Percentiles rank a stretch among this genome's conserved stretches.
Conservation (phyloP, 2,888 invertebrate species). For the Alviniconcha strummeri region DNA sequence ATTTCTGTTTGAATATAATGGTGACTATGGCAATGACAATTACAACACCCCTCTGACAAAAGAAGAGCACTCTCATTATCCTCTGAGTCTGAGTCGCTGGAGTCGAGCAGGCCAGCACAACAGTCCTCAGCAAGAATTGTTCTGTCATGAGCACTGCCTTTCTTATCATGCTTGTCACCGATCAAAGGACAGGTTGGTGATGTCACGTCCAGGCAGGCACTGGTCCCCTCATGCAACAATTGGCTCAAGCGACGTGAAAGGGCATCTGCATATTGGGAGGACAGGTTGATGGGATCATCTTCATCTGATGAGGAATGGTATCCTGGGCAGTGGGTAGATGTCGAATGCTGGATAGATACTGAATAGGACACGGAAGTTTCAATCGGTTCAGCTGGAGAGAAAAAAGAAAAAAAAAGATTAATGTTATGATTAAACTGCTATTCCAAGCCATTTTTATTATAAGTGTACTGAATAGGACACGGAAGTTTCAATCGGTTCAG, state of each 20-base stretch:
- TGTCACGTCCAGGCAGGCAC: slow-evolving; percentile 58
- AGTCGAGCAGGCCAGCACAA: not conserved
- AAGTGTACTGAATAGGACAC: no score
- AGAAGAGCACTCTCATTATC: not conserved
- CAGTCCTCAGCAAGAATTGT: not conserved
- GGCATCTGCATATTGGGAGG: slow-evolving; percentile 33
- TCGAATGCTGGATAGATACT: not conserved
- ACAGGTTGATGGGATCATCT: slow-evolving; percentile 22
- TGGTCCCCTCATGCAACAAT: slow-evolving; percentile 41
- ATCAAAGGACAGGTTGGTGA: slow-evolving; percentile 53
- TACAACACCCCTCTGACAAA: not conserved
- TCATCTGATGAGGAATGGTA: slow-evolving; percentile 22
- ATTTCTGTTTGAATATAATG: not conserved
- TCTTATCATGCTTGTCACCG: not conserved
- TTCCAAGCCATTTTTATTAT: no score
- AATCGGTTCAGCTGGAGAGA: slow-evolving; percentile 26
- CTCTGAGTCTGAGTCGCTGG: not conserved
- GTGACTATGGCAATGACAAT: slow-evolving; percentile 4
- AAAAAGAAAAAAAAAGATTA: not conserved
- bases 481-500: slow-evolving; percentile 6
- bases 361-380: not conserved
- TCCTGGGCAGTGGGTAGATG: not conserved
- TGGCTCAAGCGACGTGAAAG: slow-evolving; percentile 41
- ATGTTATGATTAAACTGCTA: no score
- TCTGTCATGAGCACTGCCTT: not conserved